Percentiles rank a stretch among this genome's conserved stretches.
phyloP scores from a whole-genome alignment of 2,888 invertebrate genomes.

The Sinohyriopsis cumingii region DNA sequence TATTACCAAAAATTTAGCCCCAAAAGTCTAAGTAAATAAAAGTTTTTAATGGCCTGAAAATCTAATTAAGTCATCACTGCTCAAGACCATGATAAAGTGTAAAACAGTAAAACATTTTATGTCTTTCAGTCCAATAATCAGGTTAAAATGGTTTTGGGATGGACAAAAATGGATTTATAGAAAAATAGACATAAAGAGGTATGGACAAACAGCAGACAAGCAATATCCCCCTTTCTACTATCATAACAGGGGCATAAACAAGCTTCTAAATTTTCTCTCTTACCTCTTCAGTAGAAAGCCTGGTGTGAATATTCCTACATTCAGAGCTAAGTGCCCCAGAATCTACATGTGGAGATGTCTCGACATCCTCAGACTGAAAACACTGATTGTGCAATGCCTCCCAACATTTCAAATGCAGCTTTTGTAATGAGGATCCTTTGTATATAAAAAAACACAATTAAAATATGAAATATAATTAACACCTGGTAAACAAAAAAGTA shows the following conservation, averaged over 20 bases:
- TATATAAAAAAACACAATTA: conserved; percentile 3
- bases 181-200: too few species aligned
- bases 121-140: too few species aligned
- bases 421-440: conserved; percentile 54
- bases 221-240: too few species aligned
- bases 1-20: too few species aligned
- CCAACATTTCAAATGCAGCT: conserved; percentile 58
- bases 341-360: not conserved
- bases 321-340: not conserved
- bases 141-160: too few species aligned
- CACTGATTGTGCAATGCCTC: conserved; percentile 42
- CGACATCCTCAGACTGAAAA: conserved; percentile 27
- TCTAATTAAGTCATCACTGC: too few species aligned
- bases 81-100: too few species aligned
- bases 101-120: too few species aligned
- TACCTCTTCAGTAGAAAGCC: conserved; percentile 44
- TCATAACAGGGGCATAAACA: not conserved
- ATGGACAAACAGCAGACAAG: too few species aligned
- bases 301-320: conserved; percentile 21
- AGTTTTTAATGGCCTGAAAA: too few species aligned
- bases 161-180: too few species aligned
- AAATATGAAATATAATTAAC: not conserved
- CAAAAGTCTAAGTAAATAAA: too few species aligned
- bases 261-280: not conserved
- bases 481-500: not conserved